Evolutionary conservation across 2,113 vertebrate species (phyloP).

Genomic region (Addax nasomaculatus): DNA sequence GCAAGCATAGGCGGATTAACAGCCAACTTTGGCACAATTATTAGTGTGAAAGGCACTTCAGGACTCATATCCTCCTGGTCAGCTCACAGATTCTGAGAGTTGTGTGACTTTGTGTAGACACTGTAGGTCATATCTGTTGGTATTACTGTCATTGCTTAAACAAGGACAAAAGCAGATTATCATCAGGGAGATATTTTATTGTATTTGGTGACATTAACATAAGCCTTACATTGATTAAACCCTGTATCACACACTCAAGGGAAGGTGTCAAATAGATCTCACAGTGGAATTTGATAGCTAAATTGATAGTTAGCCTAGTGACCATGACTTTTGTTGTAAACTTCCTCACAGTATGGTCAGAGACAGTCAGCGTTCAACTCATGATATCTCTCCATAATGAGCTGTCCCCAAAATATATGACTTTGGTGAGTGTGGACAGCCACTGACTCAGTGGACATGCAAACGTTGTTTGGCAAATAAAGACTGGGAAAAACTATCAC

Average conservation of each 20-base stretch:
- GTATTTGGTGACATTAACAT: not conserved
- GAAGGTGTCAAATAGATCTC: not conserved
- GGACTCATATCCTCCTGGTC: not conserved
- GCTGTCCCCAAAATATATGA: not conserved
- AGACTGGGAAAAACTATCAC: not conserved
- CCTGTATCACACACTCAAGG: not conserved
- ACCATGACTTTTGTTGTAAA: not conserved
- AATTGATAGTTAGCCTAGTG: not conserved
- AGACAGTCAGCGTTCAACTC: not conserved
- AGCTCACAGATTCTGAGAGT: not conserved
- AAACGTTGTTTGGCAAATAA: not conserved
- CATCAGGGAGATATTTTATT: not conserved
- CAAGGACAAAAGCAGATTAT: not conserved
- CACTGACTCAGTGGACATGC: not conserved
- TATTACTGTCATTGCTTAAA: not conserved
- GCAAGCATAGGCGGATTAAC: not conserved
- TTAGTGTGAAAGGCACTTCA: accelerated
- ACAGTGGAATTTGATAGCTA: not conserved
- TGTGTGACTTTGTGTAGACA: not conserved
- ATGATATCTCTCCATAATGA: not conserved
- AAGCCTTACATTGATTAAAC: not conserved
- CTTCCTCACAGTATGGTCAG: not conserved
- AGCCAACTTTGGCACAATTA: not conserved
- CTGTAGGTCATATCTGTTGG: not conserved
- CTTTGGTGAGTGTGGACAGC: not conserved